phyloP scores from a whole-genome alignment of 1,140 invertebrate genomes.

The Drosophila sucinea region DNA sequence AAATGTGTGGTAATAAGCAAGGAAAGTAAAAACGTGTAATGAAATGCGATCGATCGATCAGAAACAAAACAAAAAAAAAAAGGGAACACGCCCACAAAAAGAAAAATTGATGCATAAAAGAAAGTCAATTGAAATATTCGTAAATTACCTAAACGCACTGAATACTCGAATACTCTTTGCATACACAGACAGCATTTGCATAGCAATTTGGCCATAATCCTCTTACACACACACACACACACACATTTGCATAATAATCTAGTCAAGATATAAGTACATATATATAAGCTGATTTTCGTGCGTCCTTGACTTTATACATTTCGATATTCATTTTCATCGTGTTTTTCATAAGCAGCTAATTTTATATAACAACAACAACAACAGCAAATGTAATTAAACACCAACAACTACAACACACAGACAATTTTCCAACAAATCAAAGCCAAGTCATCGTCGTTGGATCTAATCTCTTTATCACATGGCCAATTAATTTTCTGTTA shows the following conservation, averaged over 20 bases:
- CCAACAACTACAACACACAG: not conserved
- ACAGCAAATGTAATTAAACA: conserved; percentile 49
- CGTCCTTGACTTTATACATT: conserved; percentile 67
- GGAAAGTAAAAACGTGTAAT: conserved; percentile 49
- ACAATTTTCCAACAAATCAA: conserved; percentile 14
- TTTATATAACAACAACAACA: conserved; percentile 51
- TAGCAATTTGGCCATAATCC: not conserved
- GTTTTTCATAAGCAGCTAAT: conserved; percentile 28
- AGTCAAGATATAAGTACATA: conserved; percentile 17
- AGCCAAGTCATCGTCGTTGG: conserved; percentile 18
- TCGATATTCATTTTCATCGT: conserved; percentile 9
- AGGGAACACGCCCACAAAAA: conserved; percentile 33
- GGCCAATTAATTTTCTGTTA: conserved; percentile 73
- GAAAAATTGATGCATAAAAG: conserved; percentile 35
- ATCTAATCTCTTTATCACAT: conserved; percentile 72
- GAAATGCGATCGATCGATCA: conserved; percentile 59
- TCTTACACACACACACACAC: conserved; percentile 35
- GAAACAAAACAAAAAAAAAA: conserved; percentile 34
- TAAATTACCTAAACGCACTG: conserved; percentile 26
- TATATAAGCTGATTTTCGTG: conserved; percentile 50
- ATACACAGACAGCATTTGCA: not conserved
- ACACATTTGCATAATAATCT: conserved; percentile 8
- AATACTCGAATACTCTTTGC: not conserved
- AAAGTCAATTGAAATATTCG: conserved; percentile 40
- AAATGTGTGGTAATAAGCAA: conserved; percentile 37